Conservation (phyloP, 2,888 invertebrate genomes). For the Philereme transversata region DNA sequence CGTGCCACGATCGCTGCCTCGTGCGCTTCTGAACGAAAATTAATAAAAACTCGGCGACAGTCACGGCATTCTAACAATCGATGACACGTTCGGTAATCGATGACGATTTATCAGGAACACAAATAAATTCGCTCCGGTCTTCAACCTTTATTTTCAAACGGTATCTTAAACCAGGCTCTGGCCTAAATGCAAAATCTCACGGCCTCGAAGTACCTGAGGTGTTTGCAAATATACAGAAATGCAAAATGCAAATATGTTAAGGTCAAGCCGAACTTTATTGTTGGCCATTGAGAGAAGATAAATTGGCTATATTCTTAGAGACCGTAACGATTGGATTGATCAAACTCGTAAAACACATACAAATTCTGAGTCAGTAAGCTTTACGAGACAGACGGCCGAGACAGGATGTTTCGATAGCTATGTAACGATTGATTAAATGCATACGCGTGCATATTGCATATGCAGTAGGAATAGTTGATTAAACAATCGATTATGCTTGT, state of each 20-base stretch:
- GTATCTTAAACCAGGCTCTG: constrained; percentile 30
- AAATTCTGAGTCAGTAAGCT: constrained; percentile 8
- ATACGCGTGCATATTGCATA: constrained; percentile 1
- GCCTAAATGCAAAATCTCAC: constrained; percentile 34
- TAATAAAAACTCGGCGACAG: constrained; percentile 12
- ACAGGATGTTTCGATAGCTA: constrained; percentile 22
- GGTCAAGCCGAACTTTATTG: neutral
- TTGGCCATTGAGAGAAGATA: neutral
- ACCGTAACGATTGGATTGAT: neutral
- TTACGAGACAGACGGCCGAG: constrained; percentile 4
- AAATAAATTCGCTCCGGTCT: constrained; percentile 34
- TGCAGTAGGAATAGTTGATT: constrained; percentile 28
- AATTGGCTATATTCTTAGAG: too few relatives aligned
- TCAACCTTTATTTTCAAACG: constrained; percentile 31
- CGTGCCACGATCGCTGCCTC: constrained; percentile 37
- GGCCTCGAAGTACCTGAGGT: constrained; percentile 29
- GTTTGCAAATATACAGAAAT: constrained; percentile 23
- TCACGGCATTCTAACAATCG: constrained; percentile 30
- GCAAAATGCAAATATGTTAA: constrained; percentile 1
- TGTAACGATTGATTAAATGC: constrained; percentile 3
- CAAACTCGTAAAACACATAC: neutral
- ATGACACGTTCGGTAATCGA: constrained; percentile 43
- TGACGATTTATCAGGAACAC: constrained; percentile 35
- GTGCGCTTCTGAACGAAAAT: constrained; percentile 28
- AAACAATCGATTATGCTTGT: constrained; percentile 13